Evolutionary conservation across 2,797 vertebrate species (phyloP), one percentile per base, ranked within the genome.

Genomic region (Streptopelia turtur): DNA sequence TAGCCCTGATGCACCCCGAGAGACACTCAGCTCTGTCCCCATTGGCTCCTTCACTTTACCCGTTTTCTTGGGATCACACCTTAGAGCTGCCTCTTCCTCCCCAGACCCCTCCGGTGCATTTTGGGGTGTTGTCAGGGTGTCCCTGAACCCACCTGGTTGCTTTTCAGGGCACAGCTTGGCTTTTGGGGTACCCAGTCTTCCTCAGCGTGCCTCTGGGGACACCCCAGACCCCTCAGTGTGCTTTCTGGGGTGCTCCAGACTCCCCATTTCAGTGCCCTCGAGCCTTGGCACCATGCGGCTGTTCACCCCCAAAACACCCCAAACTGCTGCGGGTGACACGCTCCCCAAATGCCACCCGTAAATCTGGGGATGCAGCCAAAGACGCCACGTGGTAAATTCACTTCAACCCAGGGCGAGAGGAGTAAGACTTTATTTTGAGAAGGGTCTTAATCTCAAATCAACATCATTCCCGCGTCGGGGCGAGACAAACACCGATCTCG

Each of bases 221-320:
- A 72, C 8, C 11, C 5, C 3, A 2, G 9, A 52, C 13, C 9
- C 50, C 47, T 4, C 1, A 0, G 1, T 5, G 49, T 45, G 20
- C 20, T 55, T 61, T 50, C 2, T 1, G 2, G 61, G 49, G 52
- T 16, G 18, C 16, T 25, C 39, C 59, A 25, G 21, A 16, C 30
- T 16, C 49, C 8, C 30, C 30, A 1, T 37, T 72, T 4, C 21
- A 5, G 24, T 1, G 8, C 8, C 15, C 50, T 49, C 37, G 10
- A 3, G 31, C 11, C 35, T 59, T 4, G 0, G 35, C 10, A 0
- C 22, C 12, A 0, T 10, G n/a, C 0, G 0, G 11, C 30, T 16
- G 10, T 1, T 63, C 30, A 18, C 5, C 10, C 10, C 31, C 1
- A 0, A 27, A 68, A 61, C 0, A 1, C 20, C 23, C 1, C 0